Evolutionary conservation across 1,140 invertebrate species (phyloP), one percentile per base, ranked within the genome.

Genomic region (Cotesia glomerata): DNA sequence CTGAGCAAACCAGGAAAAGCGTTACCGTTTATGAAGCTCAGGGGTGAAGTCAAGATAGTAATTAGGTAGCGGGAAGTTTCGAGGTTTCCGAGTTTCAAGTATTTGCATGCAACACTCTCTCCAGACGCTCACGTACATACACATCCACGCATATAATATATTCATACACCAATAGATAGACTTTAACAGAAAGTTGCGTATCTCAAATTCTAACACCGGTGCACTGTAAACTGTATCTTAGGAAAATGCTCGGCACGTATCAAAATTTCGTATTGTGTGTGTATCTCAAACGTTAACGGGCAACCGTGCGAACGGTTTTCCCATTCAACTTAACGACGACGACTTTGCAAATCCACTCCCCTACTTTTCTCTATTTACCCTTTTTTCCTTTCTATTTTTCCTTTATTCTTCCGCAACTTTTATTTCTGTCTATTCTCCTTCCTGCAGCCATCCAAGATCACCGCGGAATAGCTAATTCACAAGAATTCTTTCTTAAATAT

Each of bases 31-130:
- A 84, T 86, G 84, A 83, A 85, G 80, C 84, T 85, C 83, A 79
- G 76, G 83, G 84, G 83, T 84, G 79, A 84, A 84, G 82, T 86
- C 83, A 84, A 86, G 83, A 85, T 85, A 85, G 84, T 85, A 85
- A 86, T 86, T 85, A 86, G 84, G 82, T 75, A 65, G 76, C 79
- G 76, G 80, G 79, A 86, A 86, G 84, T 86, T 86, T 84, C 79
- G 81, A 83, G 81, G 76, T 83, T 84, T 83, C 82, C 2, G 26
- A 26, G 26, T 26, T 26, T 75, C 59, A 73, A 74, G 80, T 82
- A 84, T 86, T 85, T 83, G 82, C 81, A 83, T 82, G 75, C 74
- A 74, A 75, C 77, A 45, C 45, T 54, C 64, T 45, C 54, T 52
- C 14, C 13, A 26, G n/a, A 45, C 45, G 11, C 67, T 39, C 35